Evolutionary conservation across 2,113 vertebrate genomes (phyloP).

Genomic region (Cyprinus carpio): DNA sequence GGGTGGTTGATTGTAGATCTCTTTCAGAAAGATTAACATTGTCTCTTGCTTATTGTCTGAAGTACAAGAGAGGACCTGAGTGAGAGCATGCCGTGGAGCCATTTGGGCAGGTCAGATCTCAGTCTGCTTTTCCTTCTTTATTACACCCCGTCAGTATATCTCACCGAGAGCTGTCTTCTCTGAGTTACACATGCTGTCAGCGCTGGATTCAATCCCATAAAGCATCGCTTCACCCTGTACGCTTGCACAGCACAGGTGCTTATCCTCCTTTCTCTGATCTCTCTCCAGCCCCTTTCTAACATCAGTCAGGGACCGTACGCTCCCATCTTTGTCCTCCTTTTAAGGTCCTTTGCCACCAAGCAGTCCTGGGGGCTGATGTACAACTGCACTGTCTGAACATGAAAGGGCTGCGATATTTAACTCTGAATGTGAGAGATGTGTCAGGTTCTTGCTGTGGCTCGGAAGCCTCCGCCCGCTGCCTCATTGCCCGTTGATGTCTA

Average conservation of each 20-base stretch:
- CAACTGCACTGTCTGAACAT: constrained; percentile 10
- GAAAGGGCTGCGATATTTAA: constrained; percentile 7
- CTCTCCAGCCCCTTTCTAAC: constrained; percentile 7
- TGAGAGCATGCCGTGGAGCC: neutral
- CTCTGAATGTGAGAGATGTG: constrained; percentile 19
- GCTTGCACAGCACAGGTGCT: constrained; percentile 27
- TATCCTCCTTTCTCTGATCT: constrained; percentile 20
- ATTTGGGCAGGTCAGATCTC: constrained; percentile 39
- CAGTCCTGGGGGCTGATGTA: constrained; percentile 31
- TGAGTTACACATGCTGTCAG: constrained; percentile 71
- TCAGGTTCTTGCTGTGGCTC: constrained; percentile 22
- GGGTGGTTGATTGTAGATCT: constrained; percentile 32
- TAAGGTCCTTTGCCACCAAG: neutral
- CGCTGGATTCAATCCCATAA: constrained; percentile 64
- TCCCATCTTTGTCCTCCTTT: constrained; percentile 12
- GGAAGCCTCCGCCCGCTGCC: constrained; percentile 21
- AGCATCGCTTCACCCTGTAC: constrained; percentile 60
- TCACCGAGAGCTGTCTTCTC: constrained; percentile 54
- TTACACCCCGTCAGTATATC: constrained; percentile 65
- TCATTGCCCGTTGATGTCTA: constrained; percentile 55
- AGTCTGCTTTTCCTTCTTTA: constrained; percentile 55
- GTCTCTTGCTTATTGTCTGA: constrained; percentile 29
- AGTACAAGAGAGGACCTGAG: constrained; percentile 23
- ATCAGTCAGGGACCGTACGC: neutral
- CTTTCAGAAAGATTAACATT: constrained; percentile 5